Evolutionary conservation across 2,113 vertebrate species (phyloP).

Genomic region (Aspiorhynchus laticeps): DNA sequence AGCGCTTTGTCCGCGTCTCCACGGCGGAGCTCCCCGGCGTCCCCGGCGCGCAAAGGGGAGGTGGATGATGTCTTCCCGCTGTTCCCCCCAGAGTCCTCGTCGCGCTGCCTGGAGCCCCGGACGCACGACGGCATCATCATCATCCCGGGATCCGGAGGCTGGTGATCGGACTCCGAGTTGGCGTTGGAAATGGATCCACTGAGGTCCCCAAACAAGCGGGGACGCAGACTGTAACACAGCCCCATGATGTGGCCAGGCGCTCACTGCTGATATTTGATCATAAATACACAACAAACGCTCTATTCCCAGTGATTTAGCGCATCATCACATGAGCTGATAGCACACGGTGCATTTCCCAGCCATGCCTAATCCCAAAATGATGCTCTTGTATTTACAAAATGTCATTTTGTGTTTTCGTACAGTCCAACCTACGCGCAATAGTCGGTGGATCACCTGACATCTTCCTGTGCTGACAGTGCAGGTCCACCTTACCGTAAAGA

Average conservation of each 20-base stretch:
- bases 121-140: slow-evolving; percentile 64
- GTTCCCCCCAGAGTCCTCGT: slow-evolving; percentile 73
- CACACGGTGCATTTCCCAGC: slow-evolving; percentile 63
- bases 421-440: slow-evolving; percentile 70
- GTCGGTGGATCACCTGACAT: slow-evolving; percentile 82
- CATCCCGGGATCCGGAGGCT: slow-evolving; percentile 67
- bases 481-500: slow-evolving; percentile 81
- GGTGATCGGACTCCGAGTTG: slow-evolving; percentile 76
- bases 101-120: slow-evolving; percentile 68
- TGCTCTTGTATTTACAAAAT: slow-evolving; percentile 80
- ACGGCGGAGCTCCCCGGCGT: slow-evolving; percentile 72
- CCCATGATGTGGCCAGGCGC: slow-evolving; percentile 83
- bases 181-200: slow-evolving; percentile 81
- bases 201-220: slow-evolving; percentile 88
- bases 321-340: slow-evolving; percentile 66
- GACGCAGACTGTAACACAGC: slow-evolving; percentile 94
- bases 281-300: slow-evolving; percentile 54
- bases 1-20: slow-evolving; percentile 77
- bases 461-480: slow-evolving; percentile 72
- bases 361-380: slow-evolving; percentile 62
- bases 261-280: slow-evolving; percentile 70
- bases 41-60: slow-evolving; percentile 69
- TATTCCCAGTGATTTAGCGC: slow-evolving; percentile 66
- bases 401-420: slow-evolving; percentile 84
- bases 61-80: slow-evolving; percentile 61